A percentile compares a stretch with the other conserved stretches of the same genome.
Conservation (phyloP, 2,113 vertebrate species). For the Canis aureus region DNA sequence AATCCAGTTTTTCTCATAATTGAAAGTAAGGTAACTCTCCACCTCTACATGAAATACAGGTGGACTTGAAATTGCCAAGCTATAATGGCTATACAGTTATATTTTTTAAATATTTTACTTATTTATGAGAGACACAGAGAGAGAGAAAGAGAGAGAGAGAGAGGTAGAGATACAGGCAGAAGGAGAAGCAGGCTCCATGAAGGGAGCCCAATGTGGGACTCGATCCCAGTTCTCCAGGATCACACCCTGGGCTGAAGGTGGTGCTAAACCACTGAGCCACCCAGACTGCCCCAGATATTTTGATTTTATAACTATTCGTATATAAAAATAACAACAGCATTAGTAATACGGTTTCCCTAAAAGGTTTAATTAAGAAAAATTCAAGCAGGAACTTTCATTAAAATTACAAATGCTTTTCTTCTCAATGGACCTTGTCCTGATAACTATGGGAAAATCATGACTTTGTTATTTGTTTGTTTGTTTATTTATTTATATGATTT, state of each 20-base stretch:
- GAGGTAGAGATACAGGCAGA: too few species aligned
- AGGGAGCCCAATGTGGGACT: too few species aligned
- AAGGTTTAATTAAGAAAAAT: not conserved
- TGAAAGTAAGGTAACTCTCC: not conserved
- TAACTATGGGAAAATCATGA: constrained; percentile 70
- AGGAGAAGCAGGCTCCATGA: too few species aligned
- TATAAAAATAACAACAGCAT: not conserved
- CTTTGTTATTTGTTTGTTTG: constrained; percentile 83
- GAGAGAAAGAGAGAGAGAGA: too few species aligned
- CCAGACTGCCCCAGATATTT: not conserved
- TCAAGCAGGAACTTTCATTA: not conserved
- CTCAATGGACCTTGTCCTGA: constrained; percentile 68
- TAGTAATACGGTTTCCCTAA: not conserved
- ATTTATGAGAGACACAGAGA: too few species aligned
- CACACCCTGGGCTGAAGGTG: too few species aligned
- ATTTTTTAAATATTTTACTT: too few species aligned
- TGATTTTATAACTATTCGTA: not conserved
- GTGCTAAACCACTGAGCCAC: too few species aligned
- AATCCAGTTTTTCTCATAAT: not conserved
- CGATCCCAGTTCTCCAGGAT: too few species aligned
- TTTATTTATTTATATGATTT: not conserved
- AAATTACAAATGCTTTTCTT: constrained; percentile 42
- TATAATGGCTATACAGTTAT: not conserved
- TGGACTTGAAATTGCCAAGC: not conserved
- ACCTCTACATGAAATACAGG: not conserved